Evolutionary conservation across 2,888 invertebrate genomes (phyloP).

Genomic region (Drosophila kuntzei): DNA sequence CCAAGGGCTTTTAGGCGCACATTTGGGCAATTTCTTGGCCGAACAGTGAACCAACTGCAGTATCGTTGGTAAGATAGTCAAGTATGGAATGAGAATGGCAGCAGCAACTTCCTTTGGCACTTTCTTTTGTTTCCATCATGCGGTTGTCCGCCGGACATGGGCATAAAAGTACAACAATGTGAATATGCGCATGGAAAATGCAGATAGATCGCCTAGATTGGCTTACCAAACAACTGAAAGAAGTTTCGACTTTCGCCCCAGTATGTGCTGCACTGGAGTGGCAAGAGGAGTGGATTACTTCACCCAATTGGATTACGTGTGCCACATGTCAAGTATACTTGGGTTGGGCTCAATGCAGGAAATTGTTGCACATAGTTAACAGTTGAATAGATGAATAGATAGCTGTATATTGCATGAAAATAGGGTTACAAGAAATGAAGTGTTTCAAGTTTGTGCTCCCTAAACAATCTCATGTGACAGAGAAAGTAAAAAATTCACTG

Average conservation of each 20-base stretch:
- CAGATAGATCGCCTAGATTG: constrained; percentile 59
- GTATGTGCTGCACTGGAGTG: background rate
- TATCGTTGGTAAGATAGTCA: constrained; percentile 15
- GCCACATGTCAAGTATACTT: constrained; percentile 26
- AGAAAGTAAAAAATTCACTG: background rate
- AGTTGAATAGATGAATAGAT: constrained; percentile 33
- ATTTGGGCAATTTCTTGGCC: constrained; percentile 34
- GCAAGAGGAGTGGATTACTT: constrained; percentile 16
- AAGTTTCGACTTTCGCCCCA: constrained; percentile 25
- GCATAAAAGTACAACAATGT: constrained; percentile 51
- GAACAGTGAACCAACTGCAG: constrained; percentile 27
- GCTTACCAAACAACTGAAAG: constrained; percentile 22
- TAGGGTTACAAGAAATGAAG: background rate
- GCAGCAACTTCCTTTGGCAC: constrained; percentile 34
- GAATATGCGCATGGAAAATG: constrained; percentile 47
- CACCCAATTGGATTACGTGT: constrained; percentile 33
- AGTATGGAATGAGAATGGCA: constrained; percentile 12
- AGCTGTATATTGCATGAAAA: constrained; percentile 3
- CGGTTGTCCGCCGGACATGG: constrained; percentile 52
- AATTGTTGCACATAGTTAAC: constrained; percentile 52
- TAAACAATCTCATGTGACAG: background rate
- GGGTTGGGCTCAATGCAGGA: constrained; percentile 20
- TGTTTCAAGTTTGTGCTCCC: background rate
- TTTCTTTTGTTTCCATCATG: constrained; percentile 50
- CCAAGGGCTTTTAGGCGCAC: constrained; percentile 22